These are phyloP conservation scores for Apostichopus californicus DNA, from an alignment of 35 echinoderm and acorn worm genomes.

Conservation along the genomic window DNA sequence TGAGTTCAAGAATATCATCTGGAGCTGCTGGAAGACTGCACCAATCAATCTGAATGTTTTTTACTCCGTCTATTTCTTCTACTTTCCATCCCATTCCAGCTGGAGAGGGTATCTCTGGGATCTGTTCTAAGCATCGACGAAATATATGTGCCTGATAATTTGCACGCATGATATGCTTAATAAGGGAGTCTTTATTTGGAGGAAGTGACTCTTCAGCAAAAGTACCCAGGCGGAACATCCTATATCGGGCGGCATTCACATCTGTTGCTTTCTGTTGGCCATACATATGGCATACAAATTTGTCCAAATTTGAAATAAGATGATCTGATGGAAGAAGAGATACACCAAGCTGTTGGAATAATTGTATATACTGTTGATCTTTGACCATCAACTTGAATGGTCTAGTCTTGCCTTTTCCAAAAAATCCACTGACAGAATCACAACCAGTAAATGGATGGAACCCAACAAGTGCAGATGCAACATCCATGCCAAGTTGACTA, in stretches of 20 bases:
- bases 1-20: no score
- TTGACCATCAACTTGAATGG: neutral
- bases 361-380: neutral
- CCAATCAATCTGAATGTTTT: slow-evolving; percentile 19
- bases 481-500: neutral
- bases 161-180: neutral
- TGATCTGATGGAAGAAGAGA: neutral
- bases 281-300: slow-evolving; percentile 52
- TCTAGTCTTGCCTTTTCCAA: slow-evolving; percentile 30
- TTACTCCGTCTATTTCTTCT: neutral
- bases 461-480: slow-evolving; percentile 25
- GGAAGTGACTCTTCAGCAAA: neutral
- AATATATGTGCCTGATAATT: slow-evolving; percentile 27
- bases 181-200: slow-evolving; percentile 15
- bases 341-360: neutral
- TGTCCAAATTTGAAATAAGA: neutral
- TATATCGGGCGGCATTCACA: neutral
- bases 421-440: slow-evolving; percentile 52
- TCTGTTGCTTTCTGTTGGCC: neutral
- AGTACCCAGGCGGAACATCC: neutral
- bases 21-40: neutral
- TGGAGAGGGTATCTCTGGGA: slow-evolving; percentile 22
- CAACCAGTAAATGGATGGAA: slow-evolving; percentile 58
- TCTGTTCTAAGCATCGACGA: neutral
- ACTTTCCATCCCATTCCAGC: slow-evolving; percentile 47